Conservation (phyloP, 2,888 invertebrate species). For the Ophioninae sp. region DNA sequence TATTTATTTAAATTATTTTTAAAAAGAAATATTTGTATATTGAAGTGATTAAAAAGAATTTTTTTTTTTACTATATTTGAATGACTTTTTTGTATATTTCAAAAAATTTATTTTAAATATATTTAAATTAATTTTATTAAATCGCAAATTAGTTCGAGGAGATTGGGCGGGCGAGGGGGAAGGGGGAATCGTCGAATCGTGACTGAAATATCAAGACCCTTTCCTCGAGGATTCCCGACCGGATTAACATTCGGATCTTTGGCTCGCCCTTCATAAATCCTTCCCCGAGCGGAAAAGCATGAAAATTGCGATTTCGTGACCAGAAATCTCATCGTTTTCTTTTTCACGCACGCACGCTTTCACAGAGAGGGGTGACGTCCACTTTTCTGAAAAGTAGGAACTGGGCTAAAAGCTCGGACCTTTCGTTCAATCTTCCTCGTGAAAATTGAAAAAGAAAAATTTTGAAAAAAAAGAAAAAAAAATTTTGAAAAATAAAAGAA, state of each 20-base stretch:
- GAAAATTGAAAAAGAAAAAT: too few species aligned
- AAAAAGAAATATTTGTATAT: too few species aligned
- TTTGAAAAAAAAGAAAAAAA: too few species aligned
- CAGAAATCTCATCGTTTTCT: conserved; percentile 25
- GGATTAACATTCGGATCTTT: background rate
- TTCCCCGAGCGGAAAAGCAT: conserved; percentile 11
- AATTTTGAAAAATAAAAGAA: too few species aligned
- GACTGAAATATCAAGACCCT: background rate
- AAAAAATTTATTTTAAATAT: too few species aligned
- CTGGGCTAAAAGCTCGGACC: conserved; percentile 20
- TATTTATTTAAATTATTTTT: too few species aligned
- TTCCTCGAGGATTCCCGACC: background rate
- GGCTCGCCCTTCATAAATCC: conserved; percentile 7
- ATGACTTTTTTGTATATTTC: too few species aligned
- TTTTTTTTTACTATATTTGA: too few species aligned
- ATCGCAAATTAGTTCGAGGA: too few species aligned
- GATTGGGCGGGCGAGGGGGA: too few species aligned
- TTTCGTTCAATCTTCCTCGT: background rate
- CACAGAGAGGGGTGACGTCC: background rate
- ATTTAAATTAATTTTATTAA: too few species aligned
- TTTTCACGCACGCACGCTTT: conserved; percentile 1
- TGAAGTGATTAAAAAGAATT: too few species aligned
- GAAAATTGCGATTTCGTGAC: conserved; percentile 51
- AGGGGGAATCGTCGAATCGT: background rate
- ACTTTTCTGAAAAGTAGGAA: background rate